Evolutionary conservation across 2,888 invertebrate genomes (phyloP), one percentile per base, ranked within the genome.

Genomic region (Cephus runcator): DNA sequence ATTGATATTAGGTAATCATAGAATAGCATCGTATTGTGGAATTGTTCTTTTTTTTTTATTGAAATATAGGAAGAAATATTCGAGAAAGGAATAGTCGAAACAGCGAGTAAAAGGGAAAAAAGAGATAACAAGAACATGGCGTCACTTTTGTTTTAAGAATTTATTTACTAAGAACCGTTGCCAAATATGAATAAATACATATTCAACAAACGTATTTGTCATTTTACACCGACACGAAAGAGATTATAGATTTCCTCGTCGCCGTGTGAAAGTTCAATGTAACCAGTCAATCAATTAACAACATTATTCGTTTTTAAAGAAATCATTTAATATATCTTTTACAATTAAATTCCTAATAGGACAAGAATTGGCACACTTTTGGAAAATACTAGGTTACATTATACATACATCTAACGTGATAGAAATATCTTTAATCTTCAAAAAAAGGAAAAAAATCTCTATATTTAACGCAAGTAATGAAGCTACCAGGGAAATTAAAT

Each of bases 181-280:
- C 87, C 86, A 86, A 87, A 86, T 86, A 82, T 71, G 79, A 86
- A 85, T 85, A 86, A 85, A 87, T 77, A 79, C 79, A 76, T 82
- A 79, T 80, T 80, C 73, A 81, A 81, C 77, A 77, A 69, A 69
- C 40, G 15, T 40, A 40, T 15, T 15, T 15, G 6, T 40, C 4
- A 40, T 40, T 40, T 40, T 40, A 1, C 15, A 40, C 1, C 15
- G 2, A 6, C 15, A 40, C 40, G 15, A 40, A 40, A 15, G 12
- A 6, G 36, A 77, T 76, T 69, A 75, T 12, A 69, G 71, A 73
- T 35, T 12, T 40, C 15, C 15, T 15, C 6, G 15, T 40, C 15
- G 15, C 6, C 15, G 15, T 15, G 40, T 15, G 15, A 40, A 40
- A 6, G 40, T 40, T 40, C 15, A 40, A 15, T 6, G 15, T 15